Conservation (phyloP, 2,888 invertebrate species). For the Ellobium chinense region DNA sequence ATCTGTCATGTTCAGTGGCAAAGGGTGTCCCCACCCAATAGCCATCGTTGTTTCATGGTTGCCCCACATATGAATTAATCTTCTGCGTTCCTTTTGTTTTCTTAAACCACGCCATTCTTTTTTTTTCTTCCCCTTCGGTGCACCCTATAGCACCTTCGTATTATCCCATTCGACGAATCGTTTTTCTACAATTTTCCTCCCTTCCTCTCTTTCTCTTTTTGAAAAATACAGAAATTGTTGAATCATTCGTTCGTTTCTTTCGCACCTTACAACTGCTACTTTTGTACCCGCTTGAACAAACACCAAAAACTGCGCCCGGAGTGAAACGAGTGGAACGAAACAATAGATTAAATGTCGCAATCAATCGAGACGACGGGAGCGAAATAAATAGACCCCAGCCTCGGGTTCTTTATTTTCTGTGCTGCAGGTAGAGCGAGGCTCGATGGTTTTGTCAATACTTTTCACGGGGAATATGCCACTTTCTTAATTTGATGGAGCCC, state of each 20-base stretch:
- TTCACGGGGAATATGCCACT: slow-evolving; percentile 8
- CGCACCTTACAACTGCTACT: slow-evolving; percentile 14
- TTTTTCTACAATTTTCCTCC: neutral
- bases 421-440: neutral
- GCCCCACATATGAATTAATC: no score
- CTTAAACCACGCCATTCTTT: neutral
- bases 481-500: neutral
- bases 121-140: neutral
- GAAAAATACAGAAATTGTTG: no score
- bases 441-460: slow-evolving; percentile 24
- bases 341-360: slow-evolving; percentile 26
- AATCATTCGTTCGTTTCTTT: slow-evolving; percentile 12
- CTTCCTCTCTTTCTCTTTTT: no score
- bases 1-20: no score
- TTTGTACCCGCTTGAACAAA: neutral
- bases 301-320: neutral
- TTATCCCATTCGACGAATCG: neutral
- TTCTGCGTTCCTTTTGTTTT: no score
- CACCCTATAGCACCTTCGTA: neutral
- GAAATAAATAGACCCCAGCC: neutral
- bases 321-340: neutral
- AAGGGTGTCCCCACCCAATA: no score
- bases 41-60: no score
- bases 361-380: neutral
- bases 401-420: neutral